These are phyloP conservation scores for Suillia variegata DNA, from an alignment of 2,888 invertebrate genomes.

Conservation along the genomic window DNA sequence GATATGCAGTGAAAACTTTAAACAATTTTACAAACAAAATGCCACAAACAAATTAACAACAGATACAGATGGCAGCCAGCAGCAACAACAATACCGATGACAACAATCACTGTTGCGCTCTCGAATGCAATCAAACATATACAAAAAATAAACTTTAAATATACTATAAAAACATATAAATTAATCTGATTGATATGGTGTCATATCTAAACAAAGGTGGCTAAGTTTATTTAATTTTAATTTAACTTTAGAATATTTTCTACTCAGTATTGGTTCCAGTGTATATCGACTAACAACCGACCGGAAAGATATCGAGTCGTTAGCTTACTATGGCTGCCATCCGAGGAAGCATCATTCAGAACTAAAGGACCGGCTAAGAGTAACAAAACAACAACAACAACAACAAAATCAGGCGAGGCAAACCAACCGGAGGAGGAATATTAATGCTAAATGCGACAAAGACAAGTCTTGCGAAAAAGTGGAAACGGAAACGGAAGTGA, in stretches of 20 bases:
- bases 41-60: constrained; percentile 47
- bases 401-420: not conserved
- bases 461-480: constrained; percentile 4
- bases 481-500: constrained; percentile 19
- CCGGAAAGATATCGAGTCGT: not conserved
- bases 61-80: constrained; percentile 16
- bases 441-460: constrained; percentile 10
- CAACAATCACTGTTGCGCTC: too few relatives aligned
- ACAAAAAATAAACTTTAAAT: too few relatives aligned
- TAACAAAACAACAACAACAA: not conserved
- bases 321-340: too few relatives aligned
- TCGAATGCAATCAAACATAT: too few relatives aligned
- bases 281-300: not conserved
- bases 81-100: too few relatives aligned
- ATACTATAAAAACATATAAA: too few relatives aligned
- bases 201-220: too few relatives aligned
- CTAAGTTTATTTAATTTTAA: too few relatives aligned
- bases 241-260: too few relatives aligned
- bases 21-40: constrained; percentile 49
- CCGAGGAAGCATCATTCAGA: not conserved
- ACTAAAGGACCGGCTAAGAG: not conserved
- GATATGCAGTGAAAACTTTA: constrained; percentile 38
- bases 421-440: not conserved
- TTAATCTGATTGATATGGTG: too few relatives aligned
- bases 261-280: not conserved